A percentile compares a stretch with the other conserved stretches of the same genome.
Evolutionary conservation across 2,797 vertebrate genomes (phyloP).

Genomic region (Cercopithecus petaurista): DNA sequence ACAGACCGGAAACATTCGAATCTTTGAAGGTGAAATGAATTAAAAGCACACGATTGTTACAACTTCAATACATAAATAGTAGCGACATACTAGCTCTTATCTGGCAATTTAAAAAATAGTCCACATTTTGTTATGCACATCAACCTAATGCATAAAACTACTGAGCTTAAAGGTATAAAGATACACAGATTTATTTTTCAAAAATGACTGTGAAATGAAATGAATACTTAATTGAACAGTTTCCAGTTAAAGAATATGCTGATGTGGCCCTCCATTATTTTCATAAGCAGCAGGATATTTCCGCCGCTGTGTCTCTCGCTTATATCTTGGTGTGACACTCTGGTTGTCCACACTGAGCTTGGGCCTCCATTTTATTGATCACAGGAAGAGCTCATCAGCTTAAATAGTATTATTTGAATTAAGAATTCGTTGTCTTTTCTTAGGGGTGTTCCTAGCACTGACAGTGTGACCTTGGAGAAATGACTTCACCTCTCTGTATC

Average conservation of each 20-base stretch:
- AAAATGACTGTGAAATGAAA: conserved; percentile 81
- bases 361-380: conserved; percentile 36
- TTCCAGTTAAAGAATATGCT: conserved; percentile 58
- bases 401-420: conserved; percentile 53
- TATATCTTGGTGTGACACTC: background rate
- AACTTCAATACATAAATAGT: conserved; percentile 81
- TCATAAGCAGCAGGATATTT: conserved; percentile 36
- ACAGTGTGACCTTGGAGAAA: conserved; percentile 49
- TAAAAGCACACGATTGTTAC: conserved; percentile 77
- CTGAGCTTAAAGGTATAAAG: conserved; percentile 80
- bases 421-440: conserved; percentile 54
- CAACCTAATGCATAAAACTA: conserved; percentile 79
- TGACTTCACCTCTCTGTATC: background rate
- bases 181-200: conserved; percentile 78
- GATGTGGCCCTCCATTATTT: conserved; percentile 44
- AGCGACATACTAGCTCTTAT: conserved; percentile 73
- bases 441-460: background rate
- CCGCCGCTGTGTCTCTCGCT: background rate
- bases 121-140: conserved; percentile 79
- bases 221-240: conserved; percentile 78
- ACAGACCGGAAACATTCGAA: conserved; percentile 76
- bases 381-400: conserved; percentile 38
- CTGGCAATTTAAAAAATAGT: conserved; percentile 81
- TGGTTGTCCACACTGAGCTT: background rate
- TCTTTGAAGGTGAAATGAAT: conserved; percentile 85